These are phyloP conservation scores for Acleris holmiana DNA, from an alignment of 2,888 invertebrate species.

Conservation along the genomic window DNA sequence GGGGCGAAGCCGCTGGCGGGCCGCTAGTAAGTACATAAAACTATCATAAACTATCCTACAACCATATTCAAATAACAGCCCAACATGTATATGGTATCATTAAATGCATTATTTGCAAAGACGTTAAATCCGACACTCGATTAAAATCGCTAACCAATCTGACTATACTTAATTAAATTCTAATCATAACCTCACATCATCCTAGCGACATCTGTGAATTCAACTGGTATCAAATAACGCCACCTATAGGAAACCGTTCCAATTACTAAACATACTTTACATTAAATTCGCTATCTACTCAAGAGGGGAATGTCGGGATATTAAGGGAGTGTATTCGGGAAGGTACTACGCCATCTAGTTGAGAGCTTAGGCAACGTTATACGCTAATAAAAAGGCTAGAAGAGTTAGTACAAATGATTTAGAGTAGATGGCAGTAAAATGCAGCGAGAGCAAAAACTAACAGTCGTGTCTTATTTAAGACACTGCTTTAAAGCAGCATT, in stretches of 20 bases:
- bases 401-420: not conserved
- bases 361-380: not conserved
- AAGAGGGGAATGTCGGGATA: not conserved
- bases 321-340: not conserved
- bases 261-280: not conserved
- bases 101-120: too few species aligned
- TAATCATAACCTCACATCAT: not conserved
- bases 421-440: too few species aligned
- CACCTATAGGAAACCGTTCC: conserved; percentile 3
- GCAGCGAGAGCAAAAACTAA: too few species aligned
- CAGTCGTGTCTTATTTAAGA: too few species aligned
- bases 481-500: too few species aligned
- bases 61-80: too few species aligned
- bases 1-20: too few species aligned
- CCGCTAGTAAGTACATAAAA: too few species aligned
- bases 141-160: not conserved
- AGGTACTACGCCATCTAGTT: not conserved
- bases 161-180: not conserved
- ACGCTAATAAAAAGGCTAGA: not conserved
- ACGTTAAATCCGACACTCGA: too few species aligned
- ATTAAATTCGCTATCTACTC: not conserved
- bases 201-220: conserved; percentile 8
- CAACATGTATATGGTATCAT: too few species aligned
- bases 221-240: not conserved
- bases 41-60: too few species aligned